Percentiles rank a stretch among this genome's conserved stretches.
Conservation (phyloP, 35 echinoderm and acorn worm genomes). For the Lytechinus variegatus region DNA sequence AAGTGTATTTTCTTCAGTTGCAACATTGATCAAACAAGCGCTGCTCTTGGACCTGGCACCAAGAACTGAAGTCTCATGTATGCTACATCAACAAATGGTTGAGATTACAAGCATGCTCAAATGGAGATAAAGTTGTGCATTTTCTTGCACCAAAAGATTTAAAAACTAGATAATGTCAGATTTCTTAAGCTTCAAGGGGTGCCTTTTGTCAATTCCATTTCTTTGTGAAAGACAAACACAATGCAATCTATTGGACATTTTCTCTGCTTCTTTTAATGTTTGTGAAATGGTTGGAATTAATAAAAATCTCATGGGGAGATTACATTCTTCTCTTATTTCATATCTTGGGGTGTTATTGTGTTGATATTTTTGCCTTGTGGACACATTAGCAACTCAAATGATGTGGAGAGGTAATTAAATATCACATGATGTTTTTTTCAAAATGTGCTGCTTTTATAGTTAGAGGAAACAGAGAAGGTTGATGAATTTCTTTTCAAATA, state of each 20-base stretch:
- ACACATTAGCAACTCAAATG: background rate
- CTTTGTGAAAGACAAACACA: background rate
- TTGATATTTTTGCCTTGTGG: constrained; percentile 4
- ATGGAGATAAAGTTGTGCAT: background rate
- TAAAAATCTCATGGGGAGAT: background rate
- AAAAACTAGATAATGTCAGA: background rate
- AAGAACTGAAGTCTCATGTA: background rate
- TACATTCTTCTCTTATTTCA: background rate
- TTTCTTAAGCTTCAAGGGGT: constrained; percentile 17
- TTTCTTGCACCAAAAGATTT: background rate
- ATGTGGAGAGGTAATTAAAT: background rate
- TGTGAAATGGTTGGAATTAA: background rate
- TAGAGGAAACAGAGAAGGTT: background rate
- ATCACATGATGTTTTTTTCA: background rate
- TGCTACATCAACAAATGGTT: background rate
- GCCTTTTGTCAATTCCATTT: background rate
- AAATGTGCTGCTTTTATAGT: background rate
- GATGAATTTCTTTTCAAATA: background rate
- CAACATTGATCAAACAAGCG: background rate
- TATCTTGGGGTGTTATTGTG: constrained; percentile 1
- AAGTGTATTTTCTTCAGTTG: background rate
- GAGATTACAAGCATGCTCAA: background rate
- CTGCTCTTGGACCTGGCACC: background rate
- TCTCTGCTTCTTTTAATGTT: background rate
- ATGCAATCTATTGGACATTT: background rate